phyloP scores from a whole-genome alignment of 2,113 vertebrate species.

The Melanerpes formicivorus region DNA sequence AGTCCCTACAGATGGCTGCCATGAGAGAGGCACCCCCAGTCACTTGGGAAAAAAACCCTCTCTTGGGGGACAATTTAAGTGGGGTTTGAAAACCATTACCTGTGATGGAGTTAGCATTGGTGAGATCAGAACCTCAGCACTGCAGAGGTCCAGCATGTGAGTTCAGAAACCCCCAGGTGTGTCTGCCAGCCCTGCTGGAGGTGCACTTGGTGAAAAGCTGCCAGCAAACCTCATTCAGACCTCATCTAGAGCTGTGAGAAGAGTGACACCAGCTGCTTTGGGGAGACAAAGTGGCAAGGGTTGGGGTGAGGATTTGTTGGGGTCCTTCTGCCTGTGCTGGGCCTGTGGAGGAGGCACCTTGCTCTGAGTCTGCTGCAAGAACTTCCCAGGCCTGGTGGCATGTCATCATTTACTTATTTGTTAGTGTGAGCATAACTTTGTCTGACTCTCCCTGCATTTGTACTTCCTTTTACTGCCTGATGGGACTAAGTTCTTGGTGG shows the following conservation, averaged over 20 bases:
- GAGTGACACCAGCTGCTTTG: neutral
- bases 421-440: neutral
- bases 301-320: neutral
- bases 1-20: neutral
- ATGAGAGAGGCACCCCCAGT: neutral
- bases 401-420: neutral
- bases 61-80: fast-evolving
- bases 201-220: neutral
- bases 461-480: fast-evolving
- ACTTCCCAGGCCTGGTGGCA: fast-evolving
- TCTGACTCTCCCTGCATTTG: neutral
- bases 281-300: neutral
- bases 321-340: neutral
- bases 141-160: fast-evolving
- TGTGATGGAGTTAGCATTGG: fast-evolving
- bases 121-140: fast-evolving
- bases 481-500: fast-evolving
- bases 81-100: neutral
- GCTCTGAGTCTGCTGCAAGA: neutral
- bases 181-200: neutral
- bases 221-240: too few relatives aligned
- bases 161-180: fast-evolving
- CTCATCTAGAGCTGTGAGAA: fast-evolving
- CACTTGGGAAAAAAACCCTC: fast-evolving
- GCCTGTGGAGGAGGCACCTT: neutral